These are phyloP conservation scores for Cranoglanis bouderius DNA, from an alignment of 2,113 vertebrate species.

Conservation along the genomic window DNA sequence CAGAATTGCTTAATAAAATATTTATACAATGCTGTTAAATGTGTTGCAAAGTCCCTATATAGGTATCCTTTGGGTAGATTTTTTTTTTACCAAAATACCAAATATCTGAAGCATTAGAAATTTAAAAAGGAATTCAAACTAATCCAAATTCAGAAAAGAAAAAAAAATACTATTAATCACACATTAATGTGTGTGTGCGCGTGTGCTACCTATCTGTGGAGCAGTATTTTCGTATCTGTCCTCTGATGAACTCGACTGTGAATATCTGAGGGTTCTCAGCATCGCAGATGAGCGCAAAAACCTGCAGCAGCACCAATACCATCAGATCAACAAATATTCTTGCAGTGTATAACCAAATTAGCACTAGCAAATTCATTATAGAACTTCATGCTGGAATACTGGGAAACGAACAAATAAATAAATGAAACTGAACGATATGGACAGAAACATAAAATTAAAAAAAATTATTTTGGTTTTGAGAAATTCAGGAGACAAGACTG, in stretches of 20 bases:
- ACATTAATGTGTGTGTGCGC: too few relatives aligned
- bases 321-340: background rate
- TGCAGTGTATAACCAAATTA: background rate
- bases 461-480: too few relatives aligned
- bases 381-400: background rate
- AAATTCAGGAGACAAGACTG: too few relatives aligned
- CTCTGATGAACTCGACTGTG: constrained; percentile 95
- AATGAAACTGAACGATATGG: background rate
- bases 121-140: background rate
- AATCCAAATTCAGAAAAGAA: background rate
- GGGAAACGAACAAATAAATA: background rate
- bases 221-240: constrained; percentile 92
- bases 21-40: too few relatives aligned
- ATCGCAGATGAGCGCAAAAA: constrained; percentile 96
- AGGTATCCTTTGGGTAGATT: too few relatives aligned
- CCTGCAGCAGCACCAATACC: constrained; percentile 68
- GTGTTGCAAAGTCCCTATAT: too few relatives aligned
- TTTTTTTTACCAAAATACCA: too few relatives aligned
- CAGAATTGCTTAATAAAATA: too few relatives aligned
- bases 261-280: constrained; percentile 95
- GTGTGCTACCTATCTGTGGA: constrained; percentile 91
- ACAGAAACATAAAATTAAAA: too few relatives aligned
- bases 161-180: too few relatives aligned
- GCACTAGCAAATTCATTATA: background rate
- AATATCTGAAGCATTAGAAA: background rate